Base-by-base conservation (phyloP, 2,888 invertebrate species). In the Amblyjoppa fuscipennis region DNA sequence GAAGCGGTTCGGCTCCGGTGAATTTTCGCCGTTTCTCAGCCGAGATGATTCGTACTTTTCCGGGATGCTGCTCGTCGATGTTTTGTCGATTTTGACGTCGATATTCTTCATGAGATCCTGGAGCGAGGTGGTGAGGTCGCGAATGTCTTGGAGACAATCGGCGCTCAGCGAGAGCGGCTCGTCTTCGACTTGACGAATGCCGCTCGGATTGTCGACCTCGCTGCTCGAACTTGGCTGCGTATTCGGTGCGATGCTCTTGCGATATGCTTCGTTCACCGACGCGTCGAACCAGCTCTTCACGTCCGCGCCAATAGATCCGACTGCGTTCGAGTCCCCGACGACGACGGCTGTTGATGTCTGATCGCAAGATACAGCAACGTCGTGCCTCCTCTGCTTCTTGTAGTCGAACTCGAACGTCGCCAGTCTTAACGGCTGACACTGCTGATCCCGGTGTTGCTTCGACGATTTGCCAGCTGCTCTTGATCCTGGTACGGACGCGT, bases 381-480 rank as follows among this genome's bases (percentile, higher is more conserved):
- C 51, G 49, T 77, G 85, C 38, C 85, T 82, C 73, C 85, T 82
- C 73, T 90, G 87, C 81, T 91, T 90, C 83, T 91, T 92, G 89
- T 88, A 92, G 83, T 91, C 92, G 82, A 93, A 93, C 84, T 93
- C 93, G 80, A 92, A 93, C 28, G 93, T 93, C 61, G 92, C 91
- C 76, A 93, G 68, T 85, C 91, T 93, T 92, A 94, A 90, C 93
- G 93, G 92, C 93, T 93, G 91, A 93, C 93, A 89, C 92, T 93
- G 92, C 93, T 94, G 90, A 93, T 92, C 76, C 92, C 93, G 83
- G 93, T 93, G 88, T 93, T 93, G 93, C 93, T 93, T 89, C 93
- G 92, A 61, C 92, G 92, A 77, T 92, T 93, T 88, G 90, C 87
- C 85, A 90, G 87, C 76, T 91, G 91, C 75, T 91, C 91, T 87